Conservation (phyloP, 2,888 invertebrate genomes). For the Hypomecis punctinalis region DNA sequence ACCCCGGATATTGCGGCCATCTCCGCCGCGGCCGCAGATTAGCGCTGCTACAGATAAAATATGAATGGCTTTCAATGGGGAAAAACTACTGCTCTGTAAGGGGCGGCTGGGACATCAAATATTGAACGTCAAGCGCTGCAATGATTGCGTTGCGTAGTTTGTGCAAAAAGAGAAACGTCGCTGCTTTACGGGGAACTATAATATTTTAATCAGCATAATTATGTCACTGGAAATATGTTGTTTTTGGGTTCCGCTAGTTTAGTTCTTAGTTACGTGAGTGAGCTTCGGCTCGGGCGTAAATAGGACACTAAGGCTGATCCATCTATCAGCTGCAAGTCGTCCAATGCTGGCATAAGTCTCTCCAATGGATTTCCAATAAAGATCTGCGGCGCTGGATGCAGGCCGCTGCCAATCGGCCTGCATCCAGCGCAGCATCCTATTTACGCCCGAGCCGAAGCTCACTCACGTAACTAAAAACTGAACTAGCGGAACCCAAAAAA, state of each 20-base stretch:
- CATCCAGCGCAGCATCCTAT: too few relatives aligned
- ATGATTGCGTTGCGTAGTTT: too few relatives aligned
- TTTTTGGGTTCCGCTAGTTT: slow-evolving; percentile 45
- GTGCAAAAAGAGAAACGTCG: too few relatives aligned
- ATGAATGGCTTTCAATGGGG: slow-evolving; percentile 1
- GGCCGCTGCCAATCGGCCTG: too few relatives aligned
- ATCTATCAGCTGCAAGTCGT: too few relatives aligned
- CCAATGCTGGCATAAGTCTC: too few relatives aligned
- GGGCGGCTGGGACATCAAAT: background rate
- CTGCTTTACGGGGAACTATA: too few relatives aligned
- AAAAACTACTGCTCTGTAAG: background rate
- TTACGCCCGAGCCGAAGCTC: slow-evolving; percentile 39
- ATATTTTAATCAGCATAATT: too few relatives aligned
- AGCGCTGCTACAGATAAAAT: slow-evolving; percentile 1
- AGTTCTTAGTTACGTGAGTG: slow-evolving; percentile 46
- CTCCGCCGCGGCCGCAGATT: slow-evolving; percentile 39
- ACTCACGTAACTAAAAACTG: slow-evolving; percentile 46
- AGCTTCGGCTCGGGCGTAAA: slow-evolving; percentile 39
- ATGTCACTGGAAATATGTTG: slow-evolving; percentile 44
- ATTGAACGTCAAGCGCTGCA: background rate
- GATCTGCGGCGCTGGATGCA: too few relatives aligned
- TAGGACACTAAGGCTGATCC: too few relatives aligned
- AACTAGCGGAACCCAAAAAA: slow-evolving; percentile 46
- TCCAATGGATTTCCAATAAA: too few relatives aligned
- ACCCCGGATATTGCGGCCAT: slow-evolving; percentile 41